Conservation (phyloP, 2,888 invertebrate genomes). For the Megastigmus dorsalis region DNA sequence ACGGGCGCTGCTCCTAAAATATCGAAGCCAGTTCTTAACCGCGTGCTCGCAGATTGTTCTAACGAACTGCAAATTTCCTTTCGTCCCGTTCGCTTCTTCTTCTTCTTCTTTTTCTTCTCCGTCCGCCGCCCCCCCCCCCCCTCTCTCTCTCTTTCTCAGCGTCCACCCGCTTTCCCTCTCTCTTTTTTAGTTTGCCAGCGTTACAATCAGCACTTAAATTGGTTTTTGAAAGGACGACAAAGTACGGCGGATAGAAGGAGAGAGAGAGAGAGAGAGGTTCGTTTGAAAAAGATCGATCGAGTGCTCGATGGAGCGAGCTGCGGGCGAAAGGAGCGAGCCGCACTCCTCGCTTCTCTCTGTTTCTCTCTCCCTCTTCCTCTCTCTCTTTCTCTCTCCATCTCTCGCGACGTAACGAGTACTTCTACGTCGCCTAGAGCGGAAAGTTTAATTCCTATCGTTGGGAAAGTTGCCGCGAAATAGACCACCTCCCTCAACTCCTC, state of each 20-base stretch:
- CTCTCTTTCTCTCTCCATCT: too few relatives aligned
- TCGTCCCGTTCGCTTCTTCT: not conserved
- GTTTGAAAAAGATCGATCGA: constrained; percentile 49
- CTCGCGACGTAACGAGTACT: constrained; percentile 50
- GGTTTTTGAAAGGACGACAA: constrained; percentile 50
- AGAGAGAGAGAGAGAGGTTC: constrained; percentile 10
- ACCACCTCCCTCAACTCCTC: not conserved
- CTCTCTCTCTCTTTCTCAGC: too few relatives aligned
- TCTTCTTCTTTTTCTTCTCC: not conserved
- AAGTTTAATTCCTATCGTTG: constrained; percentile 60
- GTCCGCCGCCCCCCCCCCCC: too few relatives aligned
- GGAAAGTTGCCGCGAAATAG: constrained; percentile 54
- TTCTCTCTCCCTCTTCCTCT: too few relatives aligned
- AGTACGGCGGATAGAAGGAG: constrained; percentile 3
- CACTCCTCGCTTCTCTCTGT: not conserved
- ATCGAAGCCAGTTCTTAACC: constrained; percentile 5
- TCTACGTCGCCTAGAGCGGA: constrained; percentile 53
- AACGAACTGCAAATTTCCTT: constrained; percentile 37
- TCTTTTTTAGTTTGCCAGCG: constrained; percentile 1
- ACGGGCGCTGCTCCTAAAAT: too few relatives aligned
- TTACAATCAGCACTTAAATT: constrained; percentile 53
- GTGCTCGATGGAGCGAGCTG: constrained; percentile 29
- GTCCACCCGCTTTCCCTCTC: not conserved
- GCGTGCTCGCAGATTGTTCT: constrained; percentile 10
- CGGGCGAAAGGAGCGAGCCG: constrained; percentile 24